Percentiles rank a stretch among this genome's conserved stretches.
These are phyloP conservation scores for Rhagonycha lutea DNA, from an alignment of 2,888 invertebrate species.

Conservation along the genomic window DNA sequence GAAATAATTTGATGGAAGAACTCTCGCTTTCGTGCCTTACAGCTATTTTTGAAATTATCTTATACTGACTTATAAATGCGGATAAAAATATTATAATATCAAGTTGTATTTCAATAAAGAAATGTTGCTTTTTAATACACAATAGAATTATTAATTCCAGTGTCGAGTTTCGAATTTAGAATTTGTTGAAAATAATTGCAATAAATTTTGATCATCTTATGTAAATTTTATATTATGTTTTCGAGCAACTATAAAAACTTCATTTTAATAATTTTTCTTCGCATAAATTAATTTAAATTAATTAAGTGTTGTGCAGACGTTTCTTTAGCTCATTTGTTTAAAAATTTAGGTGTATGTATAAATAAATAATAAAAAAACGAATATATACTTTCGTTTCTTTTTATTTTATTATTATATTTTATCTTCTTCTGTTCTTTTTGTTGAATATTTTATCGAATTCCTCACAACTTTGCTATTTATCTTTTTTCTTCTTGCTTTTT, in stretches of 20 bases:
- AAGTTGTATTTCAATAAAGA: neutral
- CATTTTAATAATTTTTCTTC: neutral
- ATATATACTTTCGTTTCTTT: neutral
- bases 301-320: neutral
- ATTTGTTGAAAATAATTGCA: neutral
- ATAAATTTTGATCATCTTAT: neutral
- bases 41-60: neutral
- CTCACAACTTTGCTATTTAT: neutral
- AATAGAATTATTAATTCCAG: neutral
- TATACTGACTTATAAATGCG: neutral
- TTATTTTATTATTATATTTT: neutral
- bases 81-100: neutral
- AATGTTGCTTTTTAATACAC: neutral
- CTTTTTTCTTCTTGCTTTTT: too few species aligned
- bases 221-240: neutral
- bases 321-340: too few species aligned
- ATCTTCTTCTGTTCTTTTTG: neutral
- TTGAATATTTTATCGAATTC: neutral
- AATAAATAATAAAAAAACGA: neutral
- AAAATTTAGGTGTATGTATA: neutral
- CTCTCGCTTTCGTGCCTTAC: neutral
- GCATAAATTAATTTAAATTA: neutral
- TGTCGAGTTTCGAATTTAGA: neutral
- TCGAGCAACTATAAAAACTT: neutral
- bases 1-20: neutral